Percentiles rank a stretch among this genome's conserved stretches.
Evolutionary conservation across 1,140 invertebrate species (phyloP).

Genomic region (Macrostomum lignano): DNA sequence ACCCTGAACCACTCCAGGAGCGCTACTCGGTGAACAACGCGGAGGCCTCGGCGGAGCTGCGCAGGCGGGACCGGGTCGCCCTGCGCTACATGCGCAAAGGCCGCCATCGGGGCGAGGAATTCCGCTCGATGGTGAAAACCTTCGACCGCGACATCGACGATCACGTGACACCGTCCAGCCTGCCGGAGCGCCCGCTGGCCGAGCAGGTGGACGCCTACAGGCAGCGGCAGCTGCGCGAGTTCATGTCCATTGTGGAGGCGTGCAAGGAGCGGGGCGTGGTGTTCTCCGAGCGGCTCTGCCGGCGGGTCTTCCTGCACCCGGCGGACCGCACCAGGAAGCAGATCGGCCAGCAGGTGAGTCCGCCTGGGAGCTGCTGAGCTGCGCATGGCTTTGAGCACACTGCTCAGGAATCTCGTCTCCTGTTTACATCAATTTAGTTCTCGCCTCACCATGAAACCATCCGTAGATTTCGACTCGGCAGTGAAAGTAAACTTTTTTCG

Average conservation of each 20-base stretch:
- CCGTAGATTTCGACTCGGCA: too few relatives aligned
- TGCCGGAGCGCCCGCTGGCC: conserved; percentile 13
- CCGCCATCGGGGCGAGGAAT: too few relatives aligned
- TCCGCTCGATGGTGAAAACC: conserved; percentile 14
- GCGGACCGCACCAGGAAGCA: background rate
- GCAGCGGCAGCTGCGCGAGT: conserved; percentile 15
- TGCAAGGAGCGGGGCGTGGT: conserved; percentile 13
- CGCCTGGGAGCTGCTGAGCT: background rate
- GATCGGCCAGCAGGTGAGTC: background rate
- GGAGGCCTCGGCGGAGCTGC: conserved; percentile 18
- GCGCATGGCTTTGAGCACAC: too few relatives aligned
- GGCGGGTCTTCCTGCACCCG: too few relatives aligned
- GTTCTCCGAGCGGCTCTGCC: conserved; percentile 11
- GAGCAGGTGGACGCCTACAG: conserved; percentile 15
- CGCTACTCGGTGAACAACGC: too few relatives aligned
- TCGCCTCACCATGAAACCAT: too few relatives aligned
- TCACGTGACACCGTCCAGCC: conserved; percentile 15
- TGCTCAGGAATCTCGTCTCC: too few relatives aligned
- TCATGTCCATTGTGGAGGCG: conserved; percentile 12
- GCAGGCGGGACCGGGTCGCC: conserved; percentile 7
- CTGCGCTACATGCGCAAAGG: conserved; percentile 6
- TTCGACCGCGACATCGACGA: conserved; percentile 18
- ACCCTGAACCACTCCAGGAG: too few relatives aligned
- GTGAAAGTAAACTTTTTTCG: too few relatives aligned
- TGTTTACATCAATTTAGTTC: too few relatives aligned